Evolutionary conservation across 2,888 invertebrate species (phyloP), one percentile per base, ranked within the genome.

Genomic region (Cataglyphis livida): DNA sequence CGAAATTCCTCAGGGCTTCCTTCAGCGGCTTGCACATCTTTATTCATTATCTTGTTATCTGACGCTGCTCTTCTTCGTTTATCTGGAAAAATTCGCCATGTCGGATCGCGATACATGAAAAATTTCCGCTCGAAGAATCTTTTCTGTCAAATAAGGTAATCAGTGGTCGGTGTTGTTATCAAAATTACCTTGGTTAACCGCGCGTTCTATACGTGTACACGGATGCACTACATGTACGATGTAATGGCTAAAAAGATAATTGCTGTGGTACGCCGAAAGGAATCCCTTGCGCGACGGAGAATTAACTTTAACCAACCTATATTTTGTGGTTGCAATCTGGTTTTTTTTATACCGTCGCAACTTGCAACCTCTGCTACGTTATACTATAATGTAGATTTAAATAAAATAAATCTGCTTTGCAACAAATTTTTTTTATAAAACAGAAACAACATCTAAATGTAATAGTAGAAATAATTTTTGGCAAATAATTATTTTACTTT

Each of bases 151-250:
- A 79, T 71, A 71, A 79, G 59, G 25, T 61, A 44, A 44, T 35
- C 32, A 41, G 32, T 35, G 25, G 70, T 32, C 59, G 35, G 48
- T 59, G 35, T 68, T 21, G 70, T 71, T 79, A 71, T 79, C 78
- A 35, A 79, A 79, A 59, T 79, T 79, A 79, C 32, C 59, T 25
- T 71, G 59, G 78, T 71, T 70, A 78, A 70, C 71, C 59, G 35
- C 59, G 21, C 48, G 44, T 71, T 12, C 41, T 78, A 25, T 35
- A 78, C 44, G 59, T 59, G 70, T 59, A 61, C n/a, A 44, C 44
- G 7, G 59, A n/a, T 71, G 25, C 44, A 12, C 35, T 25, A 28
- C 21, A 10, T 59, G 70, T 3, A 21, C 59, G 38, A 38, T 41
- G 44, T 48, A 78, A 70, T 35, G 59, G 59, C 32, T 59, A 71